Base-by-base conservation (phyloP, 1,140 invertebrate genomes). In the Drosophila melanica region DNA sequence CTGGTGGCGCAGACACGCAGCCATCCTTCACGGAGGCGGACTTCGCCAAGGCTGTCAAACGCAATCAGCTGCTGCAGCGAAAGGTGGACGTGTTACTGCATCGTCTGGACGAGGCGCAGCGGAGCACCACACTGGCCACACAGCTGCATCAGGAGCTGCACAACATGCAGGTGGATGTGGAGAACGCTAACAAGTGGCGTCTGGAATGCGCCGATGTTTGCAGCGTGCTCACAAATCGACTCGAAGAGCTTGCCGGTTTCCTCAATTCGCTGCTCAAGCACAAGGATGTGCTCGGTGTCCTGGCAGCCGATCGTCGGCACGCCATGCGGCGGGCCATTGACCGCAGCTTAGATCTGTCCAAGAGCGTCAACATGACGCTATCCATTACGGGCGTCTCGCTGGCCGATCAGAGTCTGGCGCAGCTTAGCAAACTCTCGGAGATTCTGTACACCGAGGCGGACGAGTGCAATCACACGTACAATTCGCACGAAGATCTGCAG, bases 241-340 rank as follows among this genome's bases (percentile, higher is more conserved):
- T 96, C 27, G 95, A 96, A 82, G 95, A 96, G 75, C 86, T 96
- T 64, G 94, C 95, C 2, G 93, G 94, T 48, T 96, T 96, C 81
- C 91, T 96, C 12, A 95, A 96, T 76, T 95, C 95, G 41, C 91
- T 96, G 48, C 82, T 96, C 7, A 94, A 94, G 55, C 93, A 95
- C 72, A 95, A 95, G 73, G 92, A 93, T 41, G 92, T 94, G 1
- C 77, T 94, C 11, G 92, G 93, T 41, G 91, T 92, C 12, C 70
- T 94, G 23, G 93, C 93, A 1, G 87, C 84, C 1, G 92, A 93
- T 68, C 92, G 93, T 37, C 92, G 93, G 5, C 89, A 92, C 45
- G 92, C 93, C 16, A 89, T 95, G 45, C 92, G 93, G 20, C 92
- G 93, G 48, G 93, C 94, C 8, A 92, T 95, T 0, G 93, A 94